Base-by-base conservation (phyloP, 35 echinoderm and acorn worm genomes). In the Apostichopus japonicus region DNA sequence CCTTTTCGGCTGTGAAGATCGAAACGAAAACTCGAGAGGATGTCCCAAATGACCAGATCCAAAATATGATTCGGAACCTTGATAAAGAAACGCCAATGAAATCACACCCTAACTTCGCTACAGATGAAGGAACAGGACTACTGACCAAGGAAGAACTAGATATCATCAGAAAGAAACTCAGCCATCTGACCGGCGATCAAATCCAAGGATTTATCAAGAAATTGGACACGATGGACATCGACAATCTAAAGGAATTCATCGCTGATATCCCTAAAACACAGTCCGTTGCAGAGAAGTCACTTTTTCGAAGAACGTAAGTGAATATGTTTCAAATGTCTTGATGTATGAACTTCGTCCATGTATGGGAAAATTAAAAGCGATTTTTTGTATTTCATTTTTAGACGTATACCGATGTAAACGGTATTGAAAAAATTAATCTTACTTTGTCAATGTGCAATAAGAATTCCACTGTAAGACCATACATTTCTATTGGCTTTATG, bases 161-260 rank as follows among this genome's bases (percentile, higher is more conserved):
- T 5, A 21, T 58, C 54, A 57, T 84, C 54, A 10, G 57, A 84
- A 23, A 84, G 17, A 84, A 84, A 84, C 81, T 84, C 21, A 84
- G 81, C n/a, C 81, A 84, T 5, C n/a, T 84, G 56, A 51, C 56
- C 15, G 81, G 11, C 5, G 54, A 17, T 23, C 81, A 58, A 8
- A 58, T 84, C 21, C 16, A 84, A 21, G 6, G 10, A 57, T 84
- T 84, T 58, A 51, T 84, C 4, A 17, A 84, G 56, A 84, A 84
- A 57, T 16, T 84, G 55, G 24, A 84, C 6, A 58, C 17, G 54
- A 84, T 84, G 81, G 81, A 84, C 23, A 16, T 55, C 1, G 54
- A 57, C 33, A 84, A 54, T 21, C 81, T 84, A 14, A 84, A 84
- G 7, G 81, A 84, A n/a, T 84, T 84, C 17, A 84, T 84, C 81